Evolutionary conservation across 1,140 invertebrate species (phyloP), one percentile per base, ranked within the genome.

Genomic region (Cecropterus lyciades): DNA sequence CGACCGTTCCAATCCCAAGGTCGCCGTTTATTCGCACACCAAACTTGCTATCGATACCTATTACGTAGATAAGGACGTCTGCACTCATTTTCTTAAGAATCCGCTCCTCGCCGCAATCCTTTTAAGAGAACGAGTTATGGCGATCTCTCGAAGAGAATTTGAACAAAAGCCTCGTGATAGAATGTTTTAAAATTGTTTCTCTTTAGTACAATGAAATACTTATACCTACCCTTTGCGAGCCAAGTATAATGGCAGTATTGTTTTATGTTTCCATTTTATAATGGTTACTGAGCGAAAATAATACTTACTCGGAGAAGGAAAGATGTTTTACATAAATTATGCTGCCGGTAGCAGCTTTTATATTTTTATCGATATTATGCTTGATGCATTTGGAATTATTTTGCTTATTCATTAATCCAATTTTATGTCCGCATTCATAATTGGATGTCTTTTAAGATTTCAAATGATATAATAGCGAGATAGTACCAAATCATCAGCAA

Each of bases 111-210:
- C 77, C 72, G 80, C 80, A 84, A 82, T 82, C 80, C 75, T 82
- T 80, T 87, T 89, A 82, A 74, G 56, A 78, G 70, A 65, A 75
- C 75, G 65, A 82, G 72, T 80, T 84, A 82, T 77, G 69, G 69
- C 72, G 71, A 76, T 83, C 73, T 79, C 71, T 80, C 69, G 65
- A 55, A 70, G 73, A 71, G 68, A 79, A 76, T 79, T 75, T 55
- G 67, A 69, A 84, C 75, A 80, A 84, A 82, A 77, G 74, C 60
- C 60, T 77, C 56, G 73, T 77, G 68, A 77, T 77, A 82, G 78
- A 83, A 82, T 77, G 70, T 75, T 82, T 77, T 72, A 68, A 77
- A 75, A 84, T 78, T 77, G 74, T 81, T 79, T 82, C 70, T 74
- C 66, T 71, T 79, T 70, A 53, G 75, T 67, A 69, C 69, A 70